Evolutionary conservation across 2,888 invertebrate genomes (phyloP), one percentile per base, ranked within the genome.

Genomic region (Polyploca ridens): DNA sequence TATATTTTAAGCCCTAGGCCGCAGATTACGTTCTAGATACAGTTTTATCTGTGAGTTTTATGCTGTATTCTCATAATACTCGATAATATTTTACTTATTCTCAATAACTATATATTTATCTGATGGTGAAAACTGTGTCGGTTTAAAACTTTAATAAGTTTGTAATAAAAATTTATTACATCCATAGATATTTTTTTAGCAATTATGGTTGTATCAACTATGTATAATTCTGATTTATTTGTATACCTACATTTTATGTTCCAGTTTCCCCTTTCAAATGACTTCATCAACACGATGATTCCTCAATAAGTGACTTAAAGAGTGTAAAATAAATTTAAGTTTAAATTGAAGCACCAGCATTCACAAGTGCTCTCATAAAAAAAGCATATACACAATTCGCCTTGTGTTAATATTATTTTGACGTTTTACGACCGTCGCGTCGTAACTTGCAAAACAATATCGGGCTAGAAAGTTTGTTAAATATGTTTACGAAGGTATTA

Each of bases 321-420:
- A 27, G 27, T 27, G 1, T 27, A 41, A 41, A 14, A 14, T 14
- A 14, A 44, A 13, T 14, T 14, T 44, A 44, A 13, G 3, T 14
- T 0, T 14, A 16, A 16, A 49, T 16, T 49, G 3, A 16, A 49
- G 62, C 19, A 67, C 58, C 62, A 59, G 67, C 41, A 66, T 67
- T 65, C 57, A 58, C 65, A 71, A 66, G 59, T 60, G 66, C 66
- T 66, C 65, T 46, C 69, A 62, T 68, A 69, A 63, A 33, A n/a
- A 65, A 67, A 72, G 72, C 68, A 73, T 71, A 70, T 70, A 68
- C 62, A 38, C 62, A 38, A 63, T 64, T 63, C 57, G 60, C 65
- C 65, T 72, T 66, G 69, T 74, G 74, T 78, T 27, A 75, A 80
- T 77, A 78, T 77, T 75, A 71, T 77, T 81, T 76, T 74, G 73